A percentile compares a stretch with the other conserved stretches of the same genome.
Conservation (phyloP, 2,113 vertebrate genomes). For the Camelus bactrianus region DNA sequence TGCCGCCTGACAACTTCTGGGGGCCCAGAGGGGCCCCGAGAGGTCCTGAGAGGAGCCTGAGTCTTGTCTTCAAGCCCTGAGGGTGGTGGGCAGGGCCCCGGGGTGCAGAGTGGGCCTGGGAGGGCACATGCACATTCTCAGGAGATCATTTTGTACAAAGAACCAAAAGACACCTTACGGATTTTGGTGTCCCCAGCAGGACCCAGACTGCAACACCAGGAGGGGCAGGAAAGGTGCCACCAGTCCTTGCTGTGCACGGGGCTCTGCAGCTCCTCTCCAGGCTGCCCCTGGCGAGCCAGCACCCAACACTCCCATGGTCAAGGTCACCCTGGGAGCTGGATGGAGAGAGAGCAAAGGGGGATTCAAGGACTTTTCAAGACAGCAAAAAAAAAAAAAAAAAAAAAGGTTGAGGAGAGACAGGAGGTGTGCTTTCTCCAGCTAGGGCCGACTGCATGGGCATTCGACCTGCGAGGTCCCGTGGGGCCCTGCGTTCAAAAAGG, state of each 20-base stretch:
- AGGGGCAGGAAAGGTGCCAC: not conserved
- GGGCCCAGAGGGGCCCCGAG: accelerated
- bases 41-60: not conserved
- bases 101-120: not conserved
- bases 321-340: not conserved
- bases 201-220: not conserved
- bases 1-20: not conserved
- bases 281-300: too few species aligned
- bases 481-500: not conserved
- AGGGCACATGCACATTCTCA: not conserved
- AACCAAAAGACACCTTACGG: not conserved
- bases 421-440: not conserved
- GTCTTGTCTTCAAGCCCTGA: not conserved
- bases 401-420: not conserved
- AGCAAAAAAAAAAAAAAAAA: too few species aligned
- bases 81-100: not conserved
- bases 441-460: accelerated
- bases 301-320: not conserved
- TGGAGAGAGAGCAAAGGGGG: not conserved
- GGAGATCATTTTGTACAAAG: not conserved
- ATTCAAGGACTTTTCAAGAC: not conserved
- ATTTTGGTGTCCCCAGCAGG: too few species aligned
- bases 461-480: not conserved
- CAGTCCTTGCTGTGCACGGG: not conserved
- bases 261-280: not conserved